Percentiles rank a stretch among this genome's conserved stretches.
Conservation (phyloP, 2,113 vertebrate species). For the Campylomormyrus numenius region DNA sequence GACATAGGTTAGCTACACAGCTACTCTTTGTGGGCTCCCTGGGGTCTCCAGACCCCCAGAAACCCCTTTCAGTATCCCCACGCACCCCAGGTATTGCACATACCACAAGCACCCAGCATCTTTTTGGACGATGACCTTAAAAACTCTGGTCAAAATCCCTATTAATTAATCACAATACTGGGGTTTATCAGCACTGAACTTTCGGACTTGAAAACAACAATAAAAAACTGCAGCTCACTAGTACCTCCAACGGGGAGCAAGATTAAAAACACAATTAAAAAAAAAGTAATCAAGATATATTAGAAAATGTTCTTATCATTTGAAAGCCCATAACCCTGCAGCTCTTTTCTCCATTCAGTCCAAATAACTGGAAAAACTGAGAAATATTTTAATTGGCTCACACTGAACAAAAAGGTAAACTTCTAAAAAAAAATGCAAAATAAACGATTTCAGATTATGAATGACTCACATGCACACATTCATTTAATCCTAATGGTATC, state of each 20-base stretch:
- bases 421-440: background rate
- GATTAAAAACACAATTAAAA: background rate
- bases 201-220: background rate
- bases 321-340: background rate
- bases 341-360: background rate
- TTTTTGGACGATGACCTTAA: background rate
- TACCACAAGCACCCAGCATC: background rate
- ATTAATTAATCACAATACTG: background rate
- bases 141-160: background rate
- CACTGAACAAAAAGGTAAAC: background rate
- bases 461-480: background rate
- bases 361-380: background rate
- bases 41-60: background rate
- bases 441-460: background rate
- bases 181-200: background rate
- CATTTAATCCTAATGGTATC: background rate
- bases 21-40: background rate
- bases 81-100: background rate
- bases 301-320: background rate
- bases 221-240: background rate
- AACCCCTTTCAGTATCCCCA: background rate
- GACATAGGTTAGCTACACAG: background rate
- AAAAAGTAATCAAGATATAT: too few species aligned
- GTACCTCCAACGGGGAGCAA: background rate
- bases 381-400: background rate